Base-by-base conservation (phyloP, 2,113 vertebrate species). In the Corvus cornix region DNA sequence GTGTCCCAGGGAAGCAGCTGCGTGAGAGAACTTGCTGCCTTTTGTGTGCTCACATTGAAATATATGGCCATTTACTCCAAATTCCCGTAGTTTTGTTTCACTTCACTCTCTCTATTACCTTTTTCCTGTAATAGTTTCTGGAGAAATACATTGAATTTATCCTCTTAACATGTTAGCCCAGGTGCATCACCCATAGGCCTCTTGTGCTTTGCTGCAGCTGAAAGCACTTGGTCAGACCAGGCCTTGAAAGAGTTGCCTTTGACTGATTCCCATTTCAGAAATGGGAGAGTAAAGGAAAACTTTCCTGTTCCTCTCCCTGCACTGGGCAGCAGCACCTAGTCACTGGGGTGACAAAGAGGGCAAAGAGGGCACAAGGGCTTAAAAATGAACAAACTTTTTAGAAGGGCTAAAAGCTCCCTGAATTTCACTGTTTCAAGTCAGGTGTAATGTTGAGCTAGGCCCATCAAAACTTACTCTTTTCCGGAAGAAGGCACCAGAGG, bases 101-200 rank as follows among this genome's bases (percentile, higher is more conserved):
- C 10, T 70, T 73, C 33, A 17, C 12, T 81, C 72, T 3, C 16
- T 92, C 46, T 44, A 1, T 59, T 44, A 51, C 16, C 16, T 68
- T 79, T 79, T 39, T 59, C 17, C 18, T 60, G 4, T n/a, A 62
- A 70, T 13, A 49, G 43, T 52, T 81, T 33, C 67, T 63, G 48
- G 23, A 83, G 60, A 64, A 59, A 11, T 35, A 37, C 27, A 64
- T 51, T 33, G 7, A 77, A 79, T 51, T 46, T 77, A 33, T 62
- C 41, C 41, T 67, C 17, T 55, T 56, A 8, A 3, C 68, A n/a
- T 3, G 2, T 37, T 13, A 48, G 15, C 10, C 35, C 46, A 13
- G 0, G 0, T 33, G 16, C 35, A n/a, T 78, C 1, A 0, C 15
- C 33, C 13, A 18, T 37, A 35, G 39, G 24, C 17, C 43, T 28